Percentiles rank a stretch among this genome's conserved stretches.
These are phyloP conservation scores for Xestoiulus laeticollis DNA, from an alignment of 2,888 invertebrate species.

Conservation along the genomic window DNA sequence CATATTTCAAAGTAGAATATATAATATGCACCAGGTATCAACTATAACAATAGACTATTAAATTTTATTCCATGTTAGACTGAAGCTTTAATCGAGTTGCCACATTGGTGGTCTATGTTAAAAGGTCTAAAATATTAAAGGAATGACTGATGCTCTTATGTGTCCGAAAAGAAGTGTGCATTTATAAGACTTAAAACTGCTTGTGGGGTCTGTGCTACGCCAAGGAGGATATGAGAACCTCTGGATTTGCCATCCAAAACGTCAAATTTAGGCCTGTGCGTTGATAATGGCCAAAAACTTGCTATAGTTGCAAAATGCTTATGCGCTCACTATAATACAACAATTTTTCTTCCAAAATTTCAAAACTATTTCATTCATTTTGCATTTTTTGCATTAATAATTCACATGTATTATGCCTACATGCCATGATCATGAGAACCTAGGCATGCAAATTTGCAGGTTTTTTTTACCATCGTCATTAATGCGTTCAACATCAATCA, in stretches of 20 bases:
- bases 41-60: slow-evolving; percentile 34
- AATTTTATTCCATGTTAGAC: slow-evolving; percentile 37
- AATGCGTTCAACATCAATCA: slow-evolving; percentile 34
- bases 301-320: neutral
- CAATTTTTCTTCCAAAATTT: slow-evolving; percentile 9
- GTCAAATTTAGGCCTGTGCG: neutral
- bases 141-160: slow-evolving; percentile 7
- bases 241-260: neutral
- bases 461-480: slow-evolving; percentile 27
- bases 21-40: slow-evolving; percentile 23
- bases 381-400: slow-evolving; percentile 7
- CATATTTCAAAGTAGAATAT: slow-evolving; percentile 22
- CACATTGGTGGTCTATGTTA: slow-evolving; percentile 34
- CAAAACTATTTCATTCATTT: neutral
- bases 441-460: neutral
- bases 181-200: slow-evolving; percentile 9
- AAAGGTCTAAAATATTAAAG: slow-evolving; percentile 21
- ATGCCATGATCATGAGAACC: slow-evolving; percentile 28
- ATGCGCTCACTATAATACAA: neutral
- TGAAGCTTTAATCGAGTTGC: slow-evolving; percentile 24
- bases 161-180: slow-evolving; percentile 29
- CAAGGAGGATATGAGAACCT: neutral
- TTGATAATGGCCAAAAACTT: neutral
- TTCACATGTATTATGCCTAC: slow-evolving; percentile 7
- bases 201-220: neutral